A percentile compares a stretch with the other conserved stretches of the same genome.
phyloP scores from a whole-genome alignment of 2,888 invertebrate species.

The Marasmarcha lunaedactyla region DNA sequence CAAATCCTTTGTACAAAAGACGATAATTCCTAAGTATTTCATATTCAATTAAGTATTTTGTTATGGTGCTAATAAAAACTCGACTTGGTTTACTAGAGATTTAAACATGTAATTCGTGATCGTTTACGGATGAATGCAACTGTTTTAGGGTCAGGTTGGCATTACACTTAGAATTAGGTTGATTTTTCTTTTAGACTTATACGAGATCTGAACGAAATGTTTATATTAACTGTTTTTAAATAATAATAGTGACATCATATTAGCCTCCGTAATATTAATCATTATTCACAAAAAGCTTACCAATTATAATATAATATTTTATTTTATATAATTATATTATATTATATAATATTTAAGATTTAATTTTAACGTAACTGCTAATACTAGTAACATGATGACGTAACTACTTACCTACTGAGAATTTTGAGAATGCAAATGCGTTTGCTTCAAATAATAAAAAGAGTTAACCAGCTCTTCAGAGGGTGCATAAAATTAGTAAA shows the following conservation, averaged over 20 bases:
- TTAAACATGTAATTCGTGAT: constrained; percentile 20
- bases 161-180: not conserved
- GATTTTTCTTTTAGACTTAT: not conserved
- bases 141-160: not conserved
- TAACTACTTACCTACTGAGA: too few species aligned
- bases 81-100: constrained; percentile 53
- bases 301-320: too few species aligned
- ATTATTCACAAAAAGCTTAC: too few species aligned
- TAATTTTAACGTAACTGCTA: too few species aligned
- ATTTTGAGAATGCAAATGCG: constrained; percentile 37
- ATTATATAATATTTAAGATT: too few species aligned
- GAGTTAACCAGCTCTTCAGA: constrained; percentile 38
- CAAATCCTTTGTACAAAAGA: constrained; percentile 62
- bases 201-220: not conserved
- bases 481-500: constrained; percentile 63
- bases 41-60: constrained; percentile 80
- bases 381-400: too few species aligned
- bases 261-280: too few species aligned
- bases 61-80: constrained; percentile 68
- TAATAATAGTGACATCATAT: too few species aligned
- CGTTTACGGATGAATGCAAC: not conserved
- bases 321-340: too few species aligned
- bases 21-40: constrained; percentile 69
- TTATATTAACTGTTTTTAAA: not conserved
- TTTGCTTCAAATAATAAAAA: constrained; percentile 46